Evolutionary conservation across 2,888 invertebrate species (phyloP).

Genomic region (Candidula unifasciata): DNA sequence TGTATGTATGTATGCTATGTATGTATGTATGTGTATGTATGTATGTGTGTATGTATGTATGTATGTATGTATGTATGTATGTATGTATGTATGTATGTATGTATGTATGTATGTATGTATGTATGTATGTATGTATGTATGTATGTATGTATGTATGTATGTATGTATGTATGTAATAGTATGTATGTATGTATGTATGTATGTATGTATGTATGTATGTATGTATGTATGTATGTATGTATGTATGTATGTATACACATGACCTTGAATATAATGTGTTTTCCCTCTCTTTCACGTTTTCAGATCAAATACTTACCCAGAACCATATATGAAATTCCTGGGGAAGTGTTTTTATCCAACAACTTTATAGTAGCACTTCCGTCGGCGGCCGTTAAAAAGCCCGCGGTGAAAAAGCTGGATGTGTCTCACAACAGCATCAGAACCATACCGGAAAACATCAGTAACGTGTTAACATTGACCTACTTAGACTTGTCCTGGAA

Average conservation of each 20-base stretch:
- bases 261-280: not conserved
- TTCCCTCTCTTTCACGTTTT: not conserved
- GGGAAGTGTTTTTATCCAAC: constrained; percentile 66
- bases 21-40: too few species aligned
- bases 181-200: too few species aligned
- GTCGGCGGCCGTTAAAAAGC: constrained; percentile 69
- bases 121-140: too few species aligned
- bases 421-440: constrained; percentile 72
- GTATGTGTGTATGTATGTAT: too few species aligned
- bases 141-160: too few species aligned
- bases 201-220: too few species aligned
- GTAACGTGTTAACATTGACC: constrained; percentile 71
- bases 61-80: too few species aligned
- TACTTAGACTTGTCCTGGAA: constrained; percentile 86
- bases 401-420: constrained; percentile 71
- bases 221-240: not conserved
- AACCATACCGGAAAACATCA: constrained; percentile 69
- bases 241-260: not conserved
- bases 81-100: too few species aligned
- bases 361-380: constrained; percentile 73
- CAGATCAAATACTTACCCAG: constrained; percentile 62
- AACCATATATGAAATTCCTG: constrained; percentile 74
- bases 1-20: too few species aligned
- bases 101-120: too few species aligned
- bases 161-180: too few species aligned